Base-by-base conservation (phyloP, 2,888 invertebrate species). In the Lasioglossum oenotherae region DNA sequence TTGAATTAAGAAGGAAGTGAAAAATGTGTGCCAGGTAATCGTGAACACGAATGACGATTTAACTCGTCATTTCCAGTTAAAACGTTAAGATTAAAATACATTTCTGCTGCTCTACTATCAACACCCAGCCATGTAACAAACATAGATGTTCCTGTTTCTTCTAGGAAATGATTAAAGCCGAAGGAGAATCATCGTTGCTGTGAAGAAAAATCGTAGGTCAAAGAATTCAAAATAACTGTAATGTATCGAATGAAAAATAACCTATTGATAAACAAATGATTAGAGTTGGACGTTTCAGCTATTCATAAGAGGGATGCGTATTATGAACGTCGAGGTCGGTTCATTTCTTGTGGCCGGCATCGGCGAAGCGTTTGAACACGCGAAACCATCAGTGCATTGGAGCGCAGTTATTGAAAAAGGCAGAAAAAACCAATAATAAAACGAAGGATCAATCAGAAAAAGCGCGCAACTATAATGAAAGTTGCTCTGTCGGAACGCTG, bases 401-500 rank as follows among this genome's bases (percentile, higher is more conserved):
- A 19, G 46, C 73, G 74, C 19, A 76, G 49, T 79, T 85, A 76
- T 79, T 74, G 85, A 81, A 79, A 85, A 78, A 74, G 74, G 46
- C 27, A 35, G 44, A 49, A 67, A 44, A 73, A 67, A 64, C 60
- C 83, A 27, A 79, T 75, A 19, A 76, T 72, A 84, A 79, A 82
- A 73, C 46, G 74, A 60, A 67, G 44, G 44, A 80, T 67, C 67
- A 35, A 64, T 12, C 57, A 44, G 67, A 77, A 77, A 85, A 78
- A 46, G 57, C 41, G n/a, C 38, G 44, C 69, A 80, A 75, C 67
- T 87, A 82, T 81, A 88, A 88, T 87, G 77, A 84, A 91, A 86
- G 88, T 85, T 88, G 84, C 84, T 82, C 76, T 82, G 41, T 57
- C 80, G 77, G 80, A 85, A 77, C 86, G 82, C 80, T 83, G 85